Conservation (phyloP, 2,888 invertebrate species). For the Mythimna impura region DNA sequence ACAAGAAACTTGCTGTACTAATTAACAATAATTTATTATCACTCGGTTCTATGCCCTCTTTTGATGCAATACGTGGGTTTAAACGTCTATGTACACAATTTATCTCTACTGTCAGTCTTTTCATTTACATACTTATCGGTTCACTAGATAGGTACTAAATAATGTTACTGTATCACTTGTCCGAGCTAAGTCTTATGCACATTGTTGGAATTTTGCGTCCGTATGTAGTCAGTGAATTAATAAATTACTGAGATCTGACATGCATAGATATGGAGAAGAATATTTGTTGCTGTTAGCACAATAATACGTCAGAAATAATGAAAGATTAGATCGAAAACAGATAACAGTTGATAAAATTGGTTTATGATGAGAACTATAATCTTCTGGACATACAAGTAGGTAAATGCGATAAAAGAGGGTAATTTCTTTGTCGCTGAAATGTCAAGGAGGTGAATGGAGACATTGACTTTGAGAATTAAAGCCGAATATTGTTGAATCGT, state of each 20-base stretch:
- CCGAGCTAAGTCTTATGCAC: constrained; percentile 66
- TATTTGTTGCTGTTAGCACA: constrained; percentile 60
- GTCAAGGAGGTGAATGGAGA: constrained; percentile 42
- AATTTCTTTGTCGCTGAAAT: constrained; percentile 44
- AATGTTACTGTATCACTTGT: constrained; percentile 65
- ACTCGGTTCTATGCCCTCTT: constrained; percentile 39
- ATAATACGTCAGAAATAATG: constrained; percentile 50
- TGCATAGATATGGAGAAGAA: constrained; percentile 61
- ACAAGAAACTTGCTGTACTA: constrained; percentile 25
- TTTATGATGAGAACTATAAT: constrained; percentile 41
- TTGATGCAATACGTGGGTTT: constrained; percentile 56
- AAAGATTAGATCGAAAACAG: constrained; percentile 56
- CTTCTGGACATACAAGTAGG: constrained; percentile 37
- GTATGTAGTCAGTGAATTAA: constrained; percentile 46
- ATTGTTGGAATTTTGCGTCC: constrained; percentile 63
- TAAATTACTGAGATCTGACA: constrained; percentile 68
- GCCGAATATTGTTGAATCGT: constrained; percentile 12
- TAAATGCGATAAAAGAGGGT: constrained; percentile 39
- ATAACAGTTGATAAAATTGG: constrained; percentile 55
- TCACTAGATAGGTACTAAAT: constrained; percentile 65
- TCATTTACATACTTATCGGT: constrained; percentile 75
- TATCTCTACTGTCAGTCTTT: constrained; percentile 58
- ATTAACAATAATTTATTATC: constrained; percentile 49
- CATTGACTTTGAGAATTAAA: constrained; percentile 32
- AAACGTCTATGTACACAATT: constrained; percentile 63